phyloP scores from a whole-genome alignment of 2,888 invertebrate genomes.

The Strigamia maritima region DNA sequence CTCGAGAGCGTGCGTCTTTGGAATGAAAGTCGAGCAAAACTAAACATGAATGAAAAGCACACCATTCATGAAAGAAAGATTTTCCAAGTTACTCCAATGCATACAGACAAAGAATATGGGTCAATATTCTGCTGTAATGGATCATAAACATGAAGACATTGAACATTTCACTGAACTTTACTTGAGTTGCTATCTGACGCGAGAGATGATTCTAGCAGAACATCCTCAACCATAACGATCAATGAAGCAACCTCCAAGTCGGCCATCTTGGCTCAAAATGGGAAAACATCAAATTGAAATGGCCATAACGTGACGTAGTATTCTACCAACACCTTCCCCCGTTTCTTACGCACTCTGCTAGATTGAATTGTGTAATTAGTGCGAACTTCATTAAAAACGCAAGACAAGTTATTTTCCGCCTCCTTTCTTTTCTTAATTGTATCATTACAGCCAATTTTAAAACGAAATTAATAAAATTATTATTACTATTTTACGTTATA shows the following conservation, averaged over 20 bases:
- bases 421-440: background rate
- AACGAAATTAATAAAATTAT: background rate
- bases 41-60: slow-evolving; percentile 31
- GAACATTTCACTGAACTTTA: slow-evolving; percentile 35
- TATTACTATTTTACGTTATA: background rate
- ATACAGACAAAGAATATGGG: slow-evolving; percentile 26
- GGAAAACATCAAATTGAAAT: slow-evolving; percentile 32
- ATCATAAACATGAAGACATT: slow-evolving; percentile 33
- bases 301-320: slow-evolving; percentile 30
- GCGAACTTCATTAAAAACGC: slow-evolving; percentile 28
- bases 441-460: background rate
- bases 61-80: slow-evolving; percentile 12
- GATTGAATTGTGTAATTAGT: slow-evolving; percentile 32
- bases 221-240: slow-evolving; percentile 32
- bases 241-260: slow-evolving; percentile 27
- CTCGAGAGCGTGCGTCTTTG: slow-evolving; percentile 9
- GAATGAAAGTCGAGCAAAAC: slow-evolving; percentile 17
- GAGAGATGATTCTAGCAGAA: slow-evolving; percentile 28
- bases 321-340: slow-evolving; percentile 16
- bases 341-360: slow-evolving; percentile 10
- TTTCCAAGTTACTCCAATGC: slow-evolving; percentile 29
- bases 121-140: slow-evolving; percentile 29
- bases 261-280: slow-evolving; percentile 28
- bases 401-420: background rate
- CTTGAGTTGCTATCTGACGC: slow-evolving; percentile 34